Base-by-base conservation (phyloP, 2,113 vertebrate species). In the Verasper variegatus region DNA sequence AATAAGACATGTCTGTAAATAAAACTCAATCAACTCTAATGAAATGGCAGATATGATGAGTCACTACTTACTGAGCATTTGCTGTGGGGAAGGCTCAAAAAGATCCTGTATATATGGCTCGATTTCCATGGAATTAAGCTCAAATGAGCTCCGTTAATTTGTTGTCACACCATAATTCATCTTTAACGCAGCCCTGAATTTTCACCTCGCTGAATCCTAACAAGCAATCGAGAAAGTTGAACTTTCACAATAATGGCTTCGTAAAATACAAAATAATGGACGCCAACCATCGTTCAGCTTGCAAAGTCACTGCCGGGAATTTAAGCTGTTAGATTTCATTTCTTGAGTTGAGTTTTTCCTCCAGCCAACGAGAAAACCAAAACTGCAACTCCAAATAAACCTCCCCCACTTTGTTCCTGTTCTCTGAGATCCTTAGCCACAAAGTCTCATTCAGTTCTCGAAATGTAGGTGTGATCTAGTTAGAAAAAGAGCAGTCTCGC, bases 41-140 rank as follows among this genome's bases (percentile, higher is more conserved):
- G 62, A 79, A 9, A 75, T 21, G 63, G 71, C 76, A 81, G 68
- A 83, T 68, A 21, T 49, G 54, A 75, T 86, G 85, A 85, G 37
- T 83, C 81, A 81, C 47, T 74, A 71, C 51, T 67, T 63, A 69
- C 71, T 78, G 42, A 78, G 82, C 15, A 31, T 80, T 79, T 80
- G 40, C 76, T 55, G 24, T 12, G 21, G 17, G 49, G 49, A 61
- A 8, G 57, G 58, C 24, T 18, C 17, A 69, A 76, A 68, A 42
- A 61, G 64, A 72, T 67, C 60, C 42, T 67, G 40, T 1, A 58
- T 31, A n/a, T 58, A 18, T 8, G 37, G 65, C 10, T 15, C 17
- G 21, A 8, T 78, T 61, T 74, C 57, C 2, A 35, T 20, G 35
- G 49, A 65, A 15, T 27, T 6, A 74, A 62, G 60, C 26, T 51